Evolutionary conservation across 2,113 vertebrate species (phyloP), one percentile per base, ranked within the genome.

Genomic region (Sorex fumeus): DNA sequence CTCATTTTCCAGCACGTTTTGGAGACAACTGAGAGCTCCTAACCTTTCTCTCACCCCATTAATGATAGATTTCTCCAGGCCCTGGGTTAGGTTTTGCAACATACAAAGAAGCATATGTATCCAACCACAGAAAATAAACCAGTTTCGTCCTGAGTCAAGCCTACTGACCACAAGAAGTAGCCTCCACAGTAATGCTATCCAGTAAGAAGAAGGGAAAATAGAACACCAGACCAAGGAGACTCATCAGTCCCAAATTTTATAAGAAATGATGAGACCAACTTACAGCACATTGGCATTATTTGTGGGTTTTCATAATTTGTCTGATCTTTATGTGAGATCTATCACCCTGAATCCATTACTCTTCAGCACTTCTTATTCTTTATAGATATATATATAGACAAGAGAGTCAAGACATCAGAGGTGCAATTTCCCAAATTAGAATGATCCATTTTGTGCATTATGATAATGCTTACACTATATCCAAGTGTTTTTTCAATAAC

Each of bases 111-210:
- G 34, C 47, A 7, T 50, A 50, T 50, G 47, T 50, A 50, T 50
- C 47, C 47, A 87, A 76, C 43, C 27, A 62, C 25, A 84, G 15
- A 25, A 64, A 80, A 28, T 43, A 93, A 27, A 21, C 18, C 93
- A 12, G 50, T 70, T 71, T 77, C 36, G 62, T 30, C n/a, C 23
- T 28, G 1, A 47, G 57, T 8, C 67, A 94, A 76, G 9, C 2
- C 21, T 40, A 21, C 8, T 21, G 16, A 9, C 28, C 78, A 53
- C 2, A 19, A 53, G 71, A 47, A 71, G 43, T 32, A 70, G 57
- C 21, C 9, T 7, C 16, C 11, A 3, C 3, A 25, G 23, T 19
- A 60, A 60, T 3, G 18, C 57, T 23, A 60, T 53, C 5, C 6
- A 75, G 18, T 19, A 36, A 76, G 1, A 60, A 60, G n/a, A 30